Evolutionary conservation across 2,888 invertebrate genomes (phyloP), one percentile per base, ranked within the genome.

Genomic region (Thymelicus sylvestris): DNA sequence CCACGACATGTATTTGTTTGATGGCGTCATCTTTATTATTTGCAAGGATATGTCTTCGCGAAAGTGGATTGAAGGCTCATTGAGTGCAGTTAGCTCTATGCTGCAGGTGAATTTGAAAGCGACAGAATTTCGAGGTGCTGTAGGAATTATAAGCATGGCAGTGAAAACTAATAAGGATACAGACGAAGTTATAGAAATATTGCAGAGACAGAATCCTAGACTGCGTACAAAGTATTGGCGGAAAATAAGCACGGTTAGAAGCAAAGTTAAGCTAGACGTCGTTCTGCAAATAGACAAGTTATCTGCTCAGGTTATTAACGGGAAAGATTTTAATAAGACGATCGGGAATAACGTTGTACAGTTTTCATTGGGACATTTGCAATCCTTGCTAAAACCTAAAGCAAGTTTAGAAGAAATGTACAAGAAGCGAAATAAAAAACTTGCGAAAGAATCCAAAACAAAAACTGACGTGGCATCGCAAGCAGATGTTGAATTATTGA

Each of bases 91-190:
- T 0, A 90, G 88, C 71, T 65, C 75, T 0, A 86, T 77, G 65
- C 66, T 91, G 39, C 76, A 84, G 48, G 77, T 82, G 0, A 81
- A 81, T 72, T 78, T 93, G 2, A 91, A 89, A 76, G 81, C 87
- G 0, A 92, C 92, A 0, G 92, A 93, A 72, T 92, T 90, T 71
- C 83, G 93, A n/a, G 93, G 93, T 0, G 90, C 91, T 0, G 93
- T 93, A 0, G 93, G 93, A 0, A 92, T 92, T 10, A 80, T 93
- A 12, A 93, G 86, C 66, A 90, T 93, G 88, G 73, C 81, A 5
- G 81, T 88, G 0, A 87, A 86, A 73, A 87, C 89, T 0, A 79
- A 81, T 0, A 88, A 82, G 75, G 81, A 83, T 6, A 83, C 86
- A 0, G 86, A 91, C 38, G 88, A 87, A 15, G 84, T 92, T 0